Percentiles rank a stretch among this genome's conserved stretches.
These are phyloP conservation scores for Amiota minor DNA, from an alignment of 2,888 invertebrate genomes.

Conservation along the genomic window DNA sequence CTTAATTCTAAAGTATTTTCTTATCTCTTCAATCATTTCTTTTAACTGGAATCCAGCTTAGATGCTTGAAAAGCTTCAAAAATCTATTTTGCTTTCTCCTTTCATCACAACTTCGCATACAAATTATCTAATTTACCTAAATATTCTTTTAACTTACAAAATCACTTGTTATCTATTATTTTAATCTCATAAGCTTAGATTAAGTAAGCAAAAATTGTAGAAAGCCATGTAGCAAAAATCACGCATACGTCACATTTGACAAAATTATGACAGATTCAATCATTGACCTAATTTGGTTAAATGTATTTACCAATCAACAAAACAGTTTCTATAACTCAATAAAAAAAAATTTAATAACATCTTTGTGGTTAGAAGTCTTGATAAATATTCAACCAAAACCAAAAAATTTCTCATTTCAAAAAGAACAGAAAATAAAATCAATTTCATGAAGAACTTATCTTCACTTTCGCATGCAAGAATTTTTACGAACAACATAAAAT, in stretches of 20 bases:
- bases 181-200: conserved; percentile 1
- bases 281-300: conserved; percentile 4
- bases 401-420: conserved; percentile 37
- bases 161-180: not conserved
- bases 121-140: too few relatives aligned
- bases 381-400: not conserved
- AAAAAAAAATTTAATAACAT: not conserved
- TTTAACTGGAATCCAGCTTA: too few relatives aligned
- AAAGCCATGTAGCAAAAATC: conserved; percentile 16
- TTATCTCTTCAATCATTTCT: too few relatives aligned
- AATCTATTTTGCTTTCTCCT: too few relatives aligned
- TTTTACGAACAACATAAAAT: too few relatives aligned
- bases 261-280: conserved; percentile 35
- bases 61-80: too few relatives aligned
- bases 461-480: too few relatives aligned
- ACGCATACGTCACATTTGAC: conserved; percentile 34
- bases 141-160: not conserved
- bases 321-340: not conserved
- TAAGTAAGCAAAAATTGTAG: too few relatives aligned
- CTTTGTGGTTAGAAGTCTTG: not conserved
- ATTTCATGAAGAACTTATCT: too few relatives aligned
- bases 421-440: not conserved
- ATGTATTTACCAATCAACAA: not conserved
- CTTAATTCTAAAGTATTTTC: too few relatives aligned
- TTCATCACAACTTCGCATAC: too few relatives aligned